Conservation (phyloP, 2,888 invertebrate genomes). For the Neria commutata region DNA sequence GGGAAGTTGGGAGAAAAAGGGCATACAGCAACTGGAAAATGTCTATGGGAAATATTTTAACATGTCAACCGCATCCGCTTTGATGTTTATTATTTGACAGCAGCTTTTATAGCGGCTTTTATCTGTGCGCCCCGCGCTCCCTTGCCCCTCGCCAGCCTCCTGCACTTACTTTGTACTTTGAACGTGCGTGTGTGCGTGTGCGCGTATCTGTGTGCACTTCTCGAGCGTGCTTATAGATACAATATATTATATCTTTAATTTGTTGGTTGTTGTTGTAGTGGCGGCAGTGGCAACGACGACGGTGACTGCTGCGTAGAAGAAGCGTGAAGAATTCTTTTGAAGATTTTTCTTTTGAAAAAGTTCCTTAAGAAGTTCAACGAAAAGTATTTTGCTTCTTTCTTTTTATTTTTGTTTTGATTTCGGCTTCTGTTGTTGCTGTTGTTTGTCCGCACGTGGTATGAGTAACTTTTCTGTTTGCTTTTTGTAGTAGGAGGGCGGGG, state of each 20-base stretch:
- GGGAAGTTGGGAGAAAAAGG: too few species aligned
- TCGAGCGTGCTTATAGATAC: not conserved
- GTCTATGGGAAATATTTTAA: constrained; percentile 43
- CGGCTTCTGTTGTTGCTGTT: constrained; percentile 18
- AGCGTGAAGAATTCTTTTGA: constrained; percentile 42
- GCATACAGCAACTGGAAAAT: constrained; percentile 48
- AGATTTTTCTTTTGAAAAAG: constrained; percentile 34
- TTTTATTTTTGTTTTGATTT: constrained; percentile 29
- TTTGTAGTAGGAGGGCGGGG: not conserved
- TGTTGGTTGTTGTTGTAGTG: not conserved
- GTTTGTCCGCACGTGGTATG: too few species aligned
- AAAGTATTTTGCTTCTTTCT: constrained; percentile 25
- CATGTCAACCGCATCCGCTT: constrained; percentile 57
- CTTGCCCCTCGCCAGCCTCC: not conserved
- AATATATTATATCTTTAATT: not conserved
- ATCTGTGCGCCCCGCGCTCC: constrained; percentile 30
- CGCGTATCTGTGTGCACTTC: not conserved
- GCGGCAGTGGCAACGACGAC: too few species aligned
- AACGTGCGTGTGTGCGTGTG: too few species aligned
- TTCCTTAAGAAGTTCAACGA: not conserved
- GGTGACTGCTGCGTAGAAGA: not conserved
- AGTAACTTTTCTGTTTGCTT: constrained; percentile 4
- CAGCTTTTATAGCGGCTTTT: constrained; percentile 55
- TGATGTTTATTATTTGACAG: constrained; percentile 57
- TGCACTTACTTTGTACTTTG: constrained; percentile 1